Evolutionary conservation across 2,888 invertebrate genomes (phyloP).

Genomic region (Chrysotoxum bicinctum): DNA sequence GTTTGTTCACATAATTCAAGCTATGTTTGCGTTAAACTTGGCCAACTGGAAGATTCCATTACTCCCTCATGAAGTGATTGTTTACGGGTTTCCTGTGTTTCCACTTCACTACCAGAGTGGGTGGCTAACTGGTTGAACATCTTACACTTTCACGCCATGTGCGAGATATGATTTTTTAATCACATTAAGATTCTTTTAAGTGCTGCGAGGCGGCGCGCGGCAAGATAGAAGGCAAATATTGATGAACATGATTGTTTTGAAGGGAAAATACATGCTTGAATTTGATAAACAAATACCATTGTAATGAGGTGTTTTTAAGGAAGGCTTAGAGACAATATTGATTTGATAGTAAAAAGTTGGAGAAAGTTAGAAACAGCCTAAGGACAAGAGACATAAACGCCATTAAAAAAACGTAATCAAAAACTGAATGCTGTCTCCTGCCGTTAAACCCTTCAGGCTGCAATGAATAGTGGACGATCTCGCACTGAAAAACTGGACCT

Average conservation of each 20-base stretch:
- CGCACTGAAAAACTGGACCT: no score
- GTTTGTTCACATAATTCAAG: conserved; percentile 69
- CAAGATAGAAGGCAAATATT: conserved; percentile 11
- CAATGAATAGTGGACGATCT: no score
- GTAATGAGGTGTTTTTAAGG: background rate
- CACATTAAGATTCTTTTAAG: conserved; percentile 37
- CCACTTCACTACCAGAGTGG: conserved; percentile 9
- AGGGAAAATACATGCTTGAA: conserved; percentile 4
- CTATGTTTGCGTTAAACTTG: conserved; percentile 67
- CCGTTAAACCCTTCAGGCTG: no score
- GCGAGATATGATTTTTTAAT: conserved; percentile 63
- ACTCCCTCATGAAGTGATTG: conserved; percentile 46
- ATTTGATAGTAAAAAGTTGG: no score
- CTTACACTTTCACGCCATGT: conserved; percentile 63
- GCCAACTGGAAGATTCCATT: conserved; percentile 67
- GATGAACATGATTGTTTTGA: background rate
- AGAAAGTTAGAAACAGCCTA: no score
- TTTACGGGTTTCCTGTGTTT: conserved; percentile 56
- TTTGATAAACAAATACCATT: background rate
- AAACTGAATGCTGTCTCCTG: no score
- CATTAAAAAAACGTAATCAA: no score
- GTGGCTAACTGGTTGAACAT: background rate
- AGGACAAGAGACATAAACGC: no score
- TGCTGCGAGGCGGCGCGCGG: background rate
- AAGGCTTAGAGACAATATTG: background rate